phyloP scores from a whole-genome alignment of 2,113 vertebrate genomes.

The Calypte anna region DNA sequence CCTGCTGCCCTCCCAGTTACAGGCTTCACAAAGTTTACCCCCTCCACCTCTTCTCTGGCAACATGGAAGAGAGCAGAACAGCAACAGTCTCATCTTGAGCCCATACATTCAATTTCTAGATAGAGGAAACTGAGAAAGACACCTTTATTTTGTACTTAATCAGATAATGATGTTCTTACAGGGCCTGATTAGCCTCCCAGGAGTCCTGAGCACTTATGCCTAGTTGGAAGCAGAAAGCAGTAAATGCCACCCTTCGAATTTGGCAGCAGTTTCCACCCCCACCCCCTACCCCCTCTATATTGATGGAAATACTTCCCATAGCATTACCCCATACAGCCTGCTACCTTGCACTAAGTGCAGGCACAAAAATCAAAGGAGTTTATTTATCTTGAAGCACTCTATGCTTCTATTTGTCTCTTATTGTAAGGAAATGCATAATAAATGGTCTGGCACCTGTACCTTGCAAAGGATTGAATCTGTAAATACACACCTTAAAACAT shows the following conservation, averaged over 20 bases:
- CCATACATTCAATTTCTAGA: not conserved
- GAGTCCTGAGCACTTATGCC: not conserved
- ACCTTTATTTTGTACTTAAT: not conserved
- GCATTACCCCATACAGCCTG: not conserved
- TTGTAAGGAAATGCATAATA: not conserved
- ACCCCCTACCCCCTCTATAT: too few species aligned
- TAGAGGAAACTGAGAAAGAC: not conserved
- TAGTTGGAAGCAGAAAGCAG: not conserved
- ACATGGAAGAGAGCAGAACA: not conserved
- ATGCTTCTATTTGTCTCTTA: not conserved
- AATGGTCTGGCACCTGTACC: not conserved
- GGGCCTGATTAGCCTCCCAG: not conserved
- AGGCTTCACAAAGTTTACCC: not conserved
- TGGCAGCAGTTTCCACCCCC: accelerated
- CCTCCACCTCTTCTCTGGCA: not conserved
- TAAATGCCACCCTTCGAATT: not conserved
- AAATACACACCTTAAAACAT: not conserved
- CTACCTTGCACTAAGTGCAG: not conserved
- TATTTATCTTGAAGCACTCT: not conserved
- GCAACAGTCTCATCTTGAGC: not conserved
- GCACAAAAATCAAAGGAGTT: not conserved
- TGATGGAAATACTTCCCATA: not conserved
- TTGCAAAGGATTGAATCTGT: not conserved
- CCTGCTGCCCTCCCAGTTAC: not conserved
- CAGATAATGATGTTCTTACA: not conserved